phyloP scores from a whole-genome alignment of 2,888 invertebrate species.

The Griposia aprilina region DNA sequence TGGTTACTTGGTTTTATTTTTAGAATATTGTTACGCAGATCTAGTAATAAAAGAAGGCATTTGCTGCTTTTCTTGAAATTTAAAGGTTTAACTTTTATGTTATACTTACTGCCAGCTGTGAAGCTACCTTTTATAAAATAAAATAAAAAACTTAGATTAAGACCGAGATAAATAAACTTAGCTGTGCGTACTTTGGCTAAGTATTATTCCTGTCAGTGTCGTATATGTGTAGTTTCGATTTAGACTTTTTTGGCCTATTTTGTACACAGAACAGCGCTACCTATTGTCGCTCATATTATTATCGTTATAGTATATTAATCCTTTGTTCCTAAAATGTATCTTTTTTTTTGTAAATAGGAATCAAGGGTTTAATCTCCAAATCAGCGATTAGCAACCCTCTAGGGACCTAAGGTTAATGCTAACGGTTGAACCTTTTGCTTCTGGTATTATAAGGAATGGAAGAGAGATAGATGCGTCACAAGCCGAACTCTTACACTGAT shows the following conservation, averaged over 20 bases:
- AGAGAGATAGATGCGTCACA: too few relatives aligned
- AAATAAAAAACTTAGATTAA: background rate
- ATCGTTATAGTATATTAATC: too few relatives aligned
- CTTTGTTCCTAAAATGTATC: too few relatives aligned
- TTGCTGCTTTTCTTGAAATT: background rate
- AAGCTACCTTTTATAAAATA: background rate
- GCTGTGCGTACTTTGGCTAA: background rate
- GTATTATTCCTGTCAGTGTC: background rate
- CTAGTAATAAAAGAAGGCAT: background rate
- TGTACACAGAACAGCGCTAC: background rate
- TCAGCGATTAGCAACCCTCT: too few relatives aligned
- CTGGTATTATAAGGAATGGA: too few relatives aligned
- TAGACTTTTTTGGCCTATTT: background rate
- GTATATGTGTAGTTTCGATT: background rate
- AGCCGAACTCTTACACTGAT: too few relatives aligned
- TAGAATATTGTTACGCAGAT: slow-evolving; percentile 1
- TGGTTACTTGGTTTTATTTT: slow-evolving; percentile 27
- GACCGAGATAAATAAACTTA: background rate
- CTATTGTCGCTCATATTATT: too few relatives aligned
- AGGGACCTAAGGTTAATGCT: too few relatives aligned
- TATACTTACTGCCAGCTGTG: background rate
- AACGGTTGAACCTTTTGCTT: too few relatives aligned
- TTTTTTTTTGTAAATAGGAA: too few relatives aligned
- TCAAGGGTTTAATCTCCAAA: too few relatives aligned
- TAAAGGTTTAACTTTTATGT: background rate